phyloP scores from a whole-genome alignment of 1,140 invertebrate species.

The Cecropterus lyciades region DNA sequence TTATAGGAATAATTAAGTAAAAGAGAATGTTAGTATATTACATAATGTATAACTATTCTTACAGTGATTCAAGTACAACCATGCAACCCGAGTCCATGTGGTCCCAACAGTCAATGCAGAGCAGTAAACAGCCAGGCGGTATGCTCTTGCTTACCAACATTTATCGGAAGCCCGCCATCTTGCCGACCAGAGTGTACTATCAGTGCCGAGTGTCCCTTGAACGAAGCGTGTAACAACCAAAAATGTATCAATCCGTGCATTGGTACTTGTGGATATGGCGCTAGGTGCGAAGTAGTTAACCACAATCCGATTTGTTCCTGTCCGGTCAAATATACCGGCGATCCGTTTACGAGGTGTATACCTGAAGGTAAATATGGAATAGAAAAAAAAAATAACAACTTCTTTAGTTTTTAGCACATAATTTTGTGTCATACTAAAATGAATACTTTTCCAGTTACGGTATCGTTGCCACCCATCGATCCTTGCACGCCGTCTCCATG shows the following conservation, averaged over 20 bases:
- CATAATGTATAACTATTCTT: conserved; percentile 40
- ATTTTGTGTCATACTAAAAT: no score
- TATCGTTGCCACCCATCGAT: conserved; percentile 79
- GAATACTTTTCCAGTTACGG: conserved; percentile 53
- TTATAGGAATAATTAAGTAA: no score
- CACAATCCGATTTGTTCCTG: conserved; percentile 90
- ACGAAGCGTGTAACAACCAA: conserved; percentile 88
- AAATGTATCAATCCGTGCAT: conserved; percentile 89
- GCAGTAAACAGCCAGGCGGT: conserved; percentile 86
- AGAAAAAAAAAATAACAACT: background rate
- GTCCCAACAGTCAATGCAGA: conserved; percentile 89
- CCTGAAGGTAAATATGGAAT: conserved; percentile 67
- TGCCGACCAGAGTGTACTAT: conserved; percentile 90
- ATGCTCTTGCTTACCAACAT: conserved; percentile 90
- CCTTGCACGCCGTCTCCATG: conserved; percentile 89
- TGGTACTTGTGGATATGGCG: conserved; percentile 90
- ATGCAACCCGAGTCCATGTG: conserved; percentile 89
- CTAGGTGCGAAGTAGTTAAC: conserved; percentile 91
- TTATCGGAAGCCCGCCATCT: conserved; percentile 89
- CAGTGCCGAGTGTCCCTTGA: conserved; percentile 88
- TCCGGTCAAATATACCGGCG: conserved; percentile 86
- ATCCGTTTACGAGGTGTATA: conserved; percentile 88
- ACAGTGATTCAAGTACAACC: conserved; percentile 74
- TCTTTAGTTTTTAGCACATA: no score
- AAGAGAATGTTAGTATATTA: background rate